Evolutionary conservation across 2,113 vertebrate species (phyloP).

Genomic region (Stegastes partitus): DNA sequence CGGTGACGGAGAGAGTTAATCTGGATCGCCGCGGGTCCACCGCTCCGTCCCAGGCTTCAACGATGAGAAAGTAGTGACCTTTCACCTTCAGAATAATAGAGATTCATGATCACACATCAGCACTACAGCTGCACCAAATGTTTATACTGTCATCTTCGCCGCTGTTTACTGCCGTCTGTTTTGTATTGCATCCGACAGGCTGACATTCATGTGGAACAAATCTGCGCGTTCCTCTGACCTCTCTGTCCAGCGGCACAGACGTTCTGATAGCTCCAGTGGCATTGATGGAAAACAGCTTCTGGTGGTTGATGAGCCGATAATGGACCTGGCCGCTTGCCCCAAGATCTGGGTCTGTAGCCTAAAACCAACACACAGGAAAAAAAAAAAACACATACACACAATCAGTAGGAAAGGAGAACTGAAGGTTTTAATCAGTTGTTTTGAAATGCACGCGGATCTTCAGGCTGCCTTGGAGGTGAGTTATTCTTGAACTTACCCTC

Average conservation of each 20-base stretch:
- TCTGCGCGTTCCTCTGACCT: conserved; percentile 73
- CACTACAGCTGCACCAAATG: neutral
- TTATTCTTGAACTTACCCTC: neutral
- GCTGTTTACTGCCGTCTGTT: neutral
- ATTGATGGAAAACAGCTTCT: conserved; percentile 91
- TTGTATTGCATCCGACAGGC: neutral
- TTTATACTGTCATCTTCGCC: neutral
- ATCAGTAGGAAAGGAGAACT: neutral
- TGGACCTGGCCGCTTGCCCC: conserved; percentile 92
- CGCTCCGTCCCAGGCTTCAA: conserved; percentile 92
- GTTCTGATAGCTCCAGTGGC: conserved; percentile 93
- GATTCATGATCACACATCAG: neutral
- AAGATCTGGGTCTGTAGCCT: conserved; percentile 94
- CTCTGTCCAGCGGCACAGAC: conserved; percentile 89
- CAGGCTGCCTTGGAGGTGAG: conserved; percentile 9
- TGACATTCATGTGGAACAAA: conserved; percentile 12
- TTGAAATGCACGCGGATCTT: conserved; percentile 25
- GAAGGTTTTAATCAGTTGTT: neutral
- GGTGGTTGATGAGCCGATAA: conserved; percentile 92
- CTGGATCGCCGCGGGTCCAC: conserved; percentile 89
- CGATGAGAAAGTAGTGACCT: conserved; percentile 89
- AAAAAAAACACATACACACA: conserved; percentile 1
- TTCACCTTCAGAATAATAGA: conserved; percentile 54
- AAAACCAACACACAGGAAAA: conserved; percentile 17
- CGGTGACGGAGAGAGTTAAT: conserved; percentile 87